Evolutionary conservation across 2,888 invertebrate species (phyloP), one percentile per base, ranked within the genome.

Genomic region (Drosophila ezoana): DNA sequence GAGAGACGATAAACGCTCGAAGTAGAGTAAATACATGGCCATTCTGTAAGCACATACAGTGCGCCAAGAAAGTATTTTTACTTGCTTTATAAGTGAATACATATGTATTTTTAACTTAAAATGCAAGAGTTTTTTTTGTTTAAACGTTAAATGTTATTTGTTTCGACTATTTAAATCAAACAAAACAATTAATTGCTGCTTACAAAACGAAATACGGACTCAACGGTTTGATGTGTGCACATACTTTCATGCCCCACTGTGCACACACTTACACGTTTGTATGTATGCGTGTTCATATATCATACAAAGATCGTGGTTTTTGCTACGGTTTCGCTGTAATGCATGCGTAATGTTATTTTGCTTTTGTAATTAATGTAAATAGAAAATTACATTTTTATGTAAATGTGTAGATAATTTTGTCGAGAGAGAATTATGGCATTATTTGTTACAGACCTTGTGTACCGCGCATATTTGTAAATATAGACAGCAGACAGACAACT

Each of bases 311-410:
- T 62, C 40, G 8, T 13, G n/a, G 13, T 13, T 52, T 18, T 71
- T 41, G 41, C 38, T 32, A 40, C 54, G 18, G 23, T 60, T 56
- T 14, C 33, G 35, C 33, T 38, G 35, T 41, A 47, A 13, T 20
- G 41, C 16, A 43, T 47, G 53, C 41, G 49, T 51, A 38, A 52
- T 58, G 13, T 32, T 33, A 9, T 47, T 37, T 33, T 35, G 13
- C 33, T 43, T 38, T 43, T 40, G 48, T 71, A 68, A 74, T 68
- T 59, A 59, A 71, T 68, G 70, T 40, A 37, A 56, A 72, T 74
- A 28, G 8, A 16, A 54, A 38, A 53, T 14, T 33, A 16, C 37
- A 48, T 16, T 35, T 5, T 28, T 18, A 49, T 57, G 37, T 28
- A 43, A 35, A 33, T 40, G 56, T 18, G 11, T n/a, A 10, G 40